Evolutionary conservation across 1,140 invertebrate genomes (phyloP).

Genomic region (Formica exsecta): DNA sequence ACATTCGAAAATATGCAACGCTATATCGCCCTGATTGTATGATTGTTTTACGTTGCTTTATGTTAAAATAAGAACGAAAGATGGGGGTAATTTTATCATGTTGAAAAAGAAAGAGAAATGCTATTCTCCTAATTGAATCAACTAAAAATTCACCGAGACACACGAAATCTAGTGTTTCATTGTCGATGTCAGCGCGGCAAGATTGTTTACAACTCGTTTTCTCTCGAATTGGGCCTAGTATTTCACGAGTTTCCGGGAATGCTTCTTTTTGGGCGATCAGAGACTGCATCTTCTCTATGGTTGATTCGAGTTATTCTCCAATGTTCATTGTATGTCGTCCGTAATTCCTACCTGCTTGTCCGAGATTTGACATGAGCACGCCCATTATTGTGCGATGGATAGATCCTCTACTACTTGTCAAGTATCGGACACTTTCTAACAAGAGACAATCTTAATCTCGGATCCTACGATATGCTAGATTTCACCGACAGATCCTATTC

Average conservation of each 20-base stretch:
- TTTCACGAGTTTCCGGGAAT: neutral
- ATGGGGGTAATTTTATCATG: neutral
- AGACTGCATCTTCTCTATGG: neutral
- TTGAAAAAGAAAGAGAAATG: neutral
- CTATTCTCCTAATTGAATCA: neutral
- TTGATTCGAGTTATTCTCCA: neutral
- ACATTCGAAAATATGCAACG: too few species aligned
- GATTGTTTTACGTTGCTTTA: neutral
- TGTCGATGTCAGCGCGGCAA: neutral
- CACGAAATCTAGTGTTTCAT: constrained; percentile 6
- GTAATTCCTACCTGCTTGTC: constrained; percentile 42
- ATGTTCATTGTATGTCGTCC: neutral
- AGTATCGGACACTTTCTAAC: constrained; percentile 8
- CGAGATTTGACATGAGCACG: constrained; percentile 65
- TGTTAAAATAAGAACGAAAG: neutral
- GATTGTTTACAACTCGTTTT: neutral
- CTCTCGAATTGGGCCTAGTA: neutral
- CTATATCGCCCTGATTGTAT: too few species aligned
- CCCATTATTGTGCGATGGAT: constrained; percentile 14
- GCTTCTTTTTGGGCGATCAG: neutral
- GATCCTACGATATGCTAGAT: constrained; percentile 10
- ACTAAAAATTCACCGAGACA: neutral
- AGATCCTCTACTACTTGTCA: constrained; percentile 26
- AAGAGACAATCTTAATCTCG: constrained; percentile 18
- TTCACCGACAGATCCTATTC: constrained; percentile 1